Conservation (phyloP, 2,888 invertebrate genomes). For the Margaritifera margaritifera region DNA sequence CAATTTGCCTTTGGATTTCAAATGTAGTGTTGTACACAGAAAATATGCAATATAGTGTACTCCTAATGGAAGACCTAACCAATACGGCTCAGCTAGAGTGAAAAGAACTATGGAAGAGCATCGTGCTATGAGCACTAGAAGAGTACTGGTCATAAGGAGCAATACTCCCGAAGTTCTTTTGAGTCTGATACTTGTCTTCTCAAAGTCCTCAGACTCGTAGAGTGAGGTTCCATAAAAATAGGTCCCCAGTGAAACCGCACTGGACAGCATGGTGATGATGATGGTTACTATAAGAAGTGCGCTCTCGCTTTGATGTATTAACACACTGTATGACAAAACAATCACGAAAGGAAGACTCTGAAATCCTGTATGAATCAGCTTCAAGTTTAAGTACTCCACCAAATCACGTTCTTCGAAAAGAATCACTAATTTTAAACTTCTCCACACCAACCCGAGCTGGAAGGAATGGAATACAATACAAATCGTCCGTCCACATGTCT, state of each 20-base stretch:
- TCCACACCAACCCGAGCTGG: conserved; percentile 56
- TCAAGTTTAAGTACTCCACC: conserved; percentile 45
- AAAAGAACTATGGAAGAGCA: conserved; percentile 46
- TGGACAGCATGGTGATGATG: conserved; percentile 26
- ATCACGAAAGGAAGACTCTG: conserved; percentile 49
- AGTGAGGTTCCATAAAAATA: conserved; percentile 34
- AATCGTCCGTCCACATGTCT: conserved; percentile 33
- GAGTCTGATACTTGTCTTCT: conserved; percentile 23
- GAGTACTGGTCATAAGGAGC: conserved; percentile 37
- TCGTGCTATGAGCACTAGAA: conserved; percentile 39
- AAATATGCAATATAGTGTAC: conserved; percentile 39
- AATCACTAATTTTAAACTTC: conserved; percentile 46
- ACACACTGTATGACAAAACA: conserved; percentile 31
- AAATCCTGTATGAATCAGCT: conserved; percentile 49
- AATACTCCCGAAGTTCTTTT: conserved; percentile 32
- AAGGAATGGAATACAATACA: conserved; percentile 50
- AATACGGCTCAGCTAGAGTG: conserved; percentile 30
- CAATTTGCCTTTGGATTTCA: conserved; percentile 24
- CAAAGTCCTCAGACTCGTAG: conserved; percentile 37
- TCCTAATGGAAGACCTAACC: conserved; percentile 41
- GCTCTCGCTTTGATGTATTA: conserved; percentile 14
- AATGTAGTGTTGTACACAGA: conserved; percentile 20
- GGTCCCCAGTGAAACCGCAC: conserved; percentile 34
- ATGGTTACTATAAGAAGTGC: conserved; percentile 29
- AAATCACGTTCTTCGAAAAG: conserved; percentile 47